Percentiles rank a stretch among this genome's conserved stretches.
phyloP scores from a whole-genome alignment of 2,797 vertebrate genomes.

The Darevskia mixta region DNA sequence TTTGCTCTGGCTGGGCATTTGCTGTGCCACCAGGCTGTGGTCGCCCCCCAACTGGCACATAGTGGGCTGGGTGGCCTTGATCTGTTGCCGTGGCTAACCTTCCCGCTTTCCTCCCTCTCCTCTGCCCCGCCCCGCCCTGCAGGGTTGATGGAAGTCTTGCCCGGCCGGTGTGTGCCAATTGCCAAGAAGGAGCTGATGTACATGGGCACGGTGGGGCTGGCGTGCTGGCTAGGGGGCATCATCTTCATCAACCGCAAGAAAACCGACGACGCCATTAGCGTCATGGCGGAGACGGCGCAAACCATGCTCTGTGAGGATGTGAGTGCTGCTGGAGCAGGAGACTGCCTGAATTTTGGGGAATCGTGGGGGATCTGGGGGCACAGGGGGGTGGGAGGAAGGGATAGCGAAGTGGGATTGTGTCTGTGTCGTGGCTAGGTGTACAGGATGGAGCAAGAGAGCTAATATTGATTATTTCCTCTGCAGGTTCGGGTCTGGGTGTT shows the following conservation, averaged over 20 bases:
- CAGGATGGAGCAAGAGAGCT: background rate
- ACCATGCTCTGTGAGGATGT: conserved; percentile 80
- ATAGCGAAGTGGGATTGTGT: rapidly evolving
- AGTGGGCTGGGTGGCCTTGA: background rate
- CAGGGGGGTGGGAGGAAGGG: rapidly evolving
- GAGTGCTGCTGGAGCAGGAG: conserved; percentile 30
- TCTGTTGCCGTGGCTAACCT: background rate
- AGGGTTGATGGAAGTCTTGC: conserved; percentile 85
- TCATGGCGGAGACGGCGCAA: conserved; percentile 79
- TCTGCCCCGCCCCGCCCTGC: background rate
- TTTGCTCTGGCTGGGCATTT: background rate
- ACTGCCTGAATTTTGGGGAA: no score
- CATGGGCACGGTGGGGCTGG: conserved; percentile 81
- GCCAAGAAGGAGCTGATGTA: conserved; percentile 85
- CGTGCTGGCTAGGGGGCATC: conserved; percentile 83
- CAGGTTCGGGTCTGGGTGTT: conserved; percentile 85
- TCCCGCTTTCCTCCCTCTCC: background rate
- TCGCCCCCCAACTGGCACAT: background rate
- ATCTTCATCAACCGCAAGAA: conserved; percentile 84
- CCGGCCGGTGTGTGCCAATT: conserved; percentile 82
- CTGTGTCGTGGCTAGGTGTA: no score
- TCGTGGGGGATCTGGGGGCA: background rate
- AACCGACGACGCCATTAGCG: conserved; percentile 79
- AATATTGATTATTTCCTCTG: background rate
- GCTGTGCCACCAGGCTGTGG: background rate